Percentiles rank a stretch among this genome's conserved stretches.
Conservation (phyloP, 92 coral and sea anemone genomes). For the Anthopleura xanthogrammica region DNA sequence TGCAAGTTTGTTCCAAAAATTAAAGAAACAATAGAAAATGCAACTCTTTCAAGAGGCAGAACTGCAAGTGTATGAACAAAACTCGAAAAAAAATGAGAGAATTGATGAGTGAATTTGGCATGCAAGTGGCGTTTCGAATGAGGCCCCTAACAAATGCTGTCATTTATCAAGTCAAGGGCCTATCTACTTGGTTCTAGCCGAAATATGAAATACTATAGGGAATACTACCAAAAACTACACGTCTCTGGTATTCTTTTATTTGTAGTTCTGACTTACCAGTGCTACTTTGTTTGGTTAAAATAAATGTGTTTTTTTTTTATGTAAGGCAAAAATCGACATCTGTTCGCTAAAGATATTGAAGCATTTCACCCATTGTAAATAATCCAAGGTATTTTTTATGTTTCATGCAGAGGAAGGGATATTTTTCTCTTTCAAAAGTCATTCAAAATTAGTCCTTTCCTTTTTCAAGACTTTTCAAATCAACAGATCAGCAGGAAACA, state of each 20-base stretch:
- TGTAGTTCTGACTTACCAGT: background rate
- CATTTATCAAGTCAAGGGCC: slow-evolving; percentile 37
- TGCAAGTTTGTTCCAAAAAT: background rate
- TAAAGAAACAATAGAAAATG: slow-evolving; percentile 1
- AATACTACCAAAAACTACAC: slow-evolving; percentile 10
- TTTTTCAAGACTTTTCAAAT: slow-evolving; percentile 9
- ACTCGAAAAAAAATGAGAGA: background rate
- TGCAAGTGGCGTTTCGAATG: slow-evolving; percentile 15
- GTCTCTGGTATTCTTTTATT: background rate
- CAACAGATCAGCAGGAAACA: slow-evolving; percentile 8
- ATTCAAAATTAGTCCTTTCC: slow-evolving; percentile 5
- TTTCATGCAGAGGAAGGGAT: background rate
- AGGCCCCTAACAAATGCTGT: slow-evolving; percentile 27
- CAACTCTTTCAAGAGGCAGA: slow-evolving; percentile 20
- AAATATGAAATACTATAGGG: slow-evolving; percentile 12
- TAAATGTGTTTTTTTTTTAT: background rate
- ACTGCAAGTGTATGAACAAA: slow-evolving; percentile 16
- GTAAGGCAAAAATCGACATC: slow-evolving; percentile 5
- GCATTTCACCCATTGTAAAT: slow-evolving; percentile 1
- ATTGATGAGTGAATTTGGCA: slow-evolving; percentile 24
- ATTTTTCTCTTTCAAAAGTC: background rate
- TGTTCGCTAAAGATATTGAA: slow-evolving; percentile 12
- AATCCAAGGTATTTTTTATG: background rate
- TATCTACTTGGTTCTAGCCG: slow-evolving; percentile 30
- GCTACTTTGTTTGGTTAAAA: slow-evolving; percentile 18